A percentile compares a stretch with the other conserved stretches of the same genome.
These are phyloP conservation scores for Paraescarpia echinospica DNA, from an alignment of 1,140 invertebrate genomes.

Conservation along the genomic window DNA sequence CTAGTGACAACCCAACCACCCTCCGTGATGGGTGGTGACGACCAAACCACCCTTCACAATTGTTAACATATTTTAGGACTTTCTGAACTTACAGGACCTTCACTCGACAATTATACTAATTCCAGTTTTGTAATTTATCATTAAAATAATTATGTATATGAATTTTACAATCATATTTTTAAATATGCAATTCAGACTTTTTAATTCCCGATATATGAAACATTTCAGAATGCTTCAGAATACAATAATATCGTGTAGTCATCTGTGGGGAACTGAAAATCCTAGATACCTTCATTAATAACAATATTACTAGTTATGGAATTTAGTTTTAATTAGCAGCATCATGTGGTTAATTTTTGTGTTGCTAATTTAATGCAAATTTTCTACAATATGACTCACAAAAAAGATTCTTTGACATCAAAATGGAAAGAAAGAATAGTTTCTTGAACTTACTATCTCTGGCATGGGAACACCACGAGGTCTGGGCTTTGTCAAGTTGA, in stretches of 20 bases:
- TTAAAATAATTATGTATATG: too few relatives aligned
- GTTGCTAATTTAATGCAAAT: not conserved
- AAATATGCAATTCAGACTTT: not conserved
- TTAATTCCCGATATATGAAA: not conserved
- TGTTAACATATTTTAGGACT: too few relatives aligned
- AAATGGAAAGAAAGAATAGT: too few relatives aligned
- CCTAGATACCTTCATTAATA: not conserved
- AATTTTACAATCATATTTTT: not conserved
- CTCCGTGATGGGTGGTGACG: too few relatives aligned
- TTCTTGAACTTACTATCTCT: constrained; percentile 46
- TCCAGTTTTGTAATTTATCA: too few relatives aligned
- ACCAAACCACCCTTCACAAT: too few relatives aligned
- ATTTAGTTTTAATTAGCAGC: not conserved
- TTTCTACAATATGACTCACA: not conserved
- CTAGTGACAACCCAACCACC: too few relatives aligned
- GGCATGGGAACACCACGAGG: constrained; percentile 52
- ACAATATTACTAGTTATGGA: not conserved
- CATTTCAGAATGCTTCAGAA: not conserved
- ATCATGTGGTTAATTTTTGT: not conserved
- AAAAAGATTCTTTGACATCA: too few relatives aligned
- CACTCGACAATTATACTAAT: too few relatives aligned
- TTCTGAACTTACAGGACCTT: too few relatives aligned
- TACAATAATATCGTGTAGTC: not conserved
- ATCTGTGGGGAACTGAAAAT: not conserved
- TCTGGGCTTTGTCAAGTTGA: constrained; percentile 51